Base-by-base conservation (phyloP, 2,797 vertebrate species). In the Oryzias sinensis region DNA sequence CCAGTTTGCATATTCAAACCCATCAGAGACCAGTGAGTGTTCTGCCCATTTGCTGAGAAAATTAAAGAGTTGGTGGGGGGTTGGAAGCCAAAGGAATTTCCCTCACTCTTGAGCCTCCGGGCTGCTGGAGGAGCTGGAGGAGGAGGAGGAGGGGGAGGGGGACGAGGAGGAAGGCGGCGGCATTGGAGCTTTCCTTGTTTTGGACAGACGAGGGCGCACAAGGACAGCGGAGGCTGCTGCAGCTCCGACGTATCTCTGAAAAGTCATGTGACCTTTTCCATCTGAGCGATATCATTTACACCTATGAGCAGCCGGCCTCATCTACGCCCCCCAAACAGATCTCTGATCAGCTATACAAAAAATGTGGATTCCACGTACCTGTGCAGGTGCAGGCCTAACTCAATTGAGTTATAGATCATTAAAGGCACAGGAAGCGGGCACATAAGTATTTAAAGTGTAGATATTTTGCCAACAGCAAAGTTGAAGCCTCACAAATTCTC, bases 141-240 rank as follows among this genome's bases (percentile, higher is more conserved):
- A 17, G 47, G 14, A 22, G 48, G 33, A 17, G 49, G 2, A 33
- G 29, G 29, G 65, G 76, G 52, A 47, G 67, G 67, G 47, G 67
- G 65, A 68, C 74, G 52, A 47, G 67, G 67, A 50, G 17, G 37
- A 7, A 16, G 6, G 7, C n/a, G 22, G 51, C 25, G 49, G 65
- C 40, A 47, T 14, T 37, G 57, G 70, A 58, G 57, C 72, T 65
- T 79, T 91, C 69, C 85, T 66, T 64, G 46, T 40, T 87, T 87
- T 79, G 63, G 74, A 88, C 92, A 90, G 91, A 83, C 64, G 92
- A 92, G 91, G 92, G 92, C 92, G 91, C 90, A 85, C 90, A 85
- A 92, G 90, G 88, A 91, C 91, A 93, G 88, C 85, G 54, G 81
- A 90, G 89, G 70, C 77, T 81, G 59, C 58, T 11, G 29, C 22